phyloP scores from a whole-genome alignment of 2,797 vertebrate species.

The Macroramphosus scolopax region DNA sequence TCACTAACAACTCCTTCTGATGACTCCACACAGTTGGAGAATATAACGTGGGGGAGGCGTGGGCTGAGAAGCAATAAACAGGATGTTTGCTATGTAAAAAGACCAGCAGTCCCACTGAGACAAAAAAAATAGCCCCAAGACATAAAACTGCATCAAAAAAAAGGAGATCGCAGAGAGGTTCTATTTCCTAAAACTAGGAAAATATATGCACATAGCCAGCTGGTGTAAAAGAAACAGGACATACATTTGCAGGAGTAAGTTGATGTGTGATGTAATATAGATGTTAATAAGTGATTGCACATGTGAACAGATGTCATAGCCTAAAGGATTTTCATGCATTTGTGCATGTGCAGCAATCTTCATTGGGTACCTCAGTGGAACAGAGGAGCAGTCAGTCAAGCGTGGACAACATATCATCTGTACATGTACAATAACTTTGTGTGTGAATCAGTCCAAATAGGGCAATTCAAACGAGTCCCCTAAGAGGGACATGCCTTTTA shows the following conservation, averaged over 20 bases:
- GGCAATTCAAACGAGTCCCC: too few species aligned
- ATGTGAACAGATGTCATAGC: constrained; percentile 47
- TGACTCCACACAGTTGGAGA: constrained; percentile 53
- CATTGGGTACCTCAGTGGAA: constrained; percentile 40
- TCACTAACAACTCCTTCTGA: constrained; percentile 50
- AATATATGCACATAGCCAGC: not conserved
- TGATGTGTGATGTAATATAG: constrained; percentile 13
- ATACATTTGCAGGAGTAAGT: constrained; percentile 13
- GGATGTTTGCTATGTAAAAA: constrained; percentile 48
- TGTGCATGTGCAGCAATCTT: constrained; percentile 37
- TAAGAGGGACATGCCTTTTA: not conserved
- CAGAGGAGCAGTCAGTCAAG: constrained; percentile 22
- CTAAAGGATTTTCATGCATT: constrained; percentile 32
- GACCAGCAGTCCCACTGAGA: constrained; percentile 38
- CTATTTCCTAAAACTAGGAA: constrained; percentile 10
- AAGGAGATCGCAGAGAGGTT: constrained; percentile 9
- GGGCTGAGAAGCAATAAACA: constrained; percentile 47
- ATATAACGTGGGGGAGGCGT: constrained; percentile 47
- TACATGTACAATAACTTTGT: constrained; percentile 9
- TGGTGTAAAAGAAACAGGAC: constrained; percentile 6
- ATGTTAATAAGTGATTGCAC: constrained; percentile 25
- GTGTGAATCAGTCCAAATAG: not conserved
- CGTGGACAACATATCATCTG: too few species aligned
- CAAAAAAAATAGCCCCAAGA: constrained; percentile 16
- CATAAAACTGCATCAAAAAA: constrained; percentile 45